Base-by-base conservation (phyloP, 2,113 vertebrate species). In the Urocitellus parryii region DNA sequence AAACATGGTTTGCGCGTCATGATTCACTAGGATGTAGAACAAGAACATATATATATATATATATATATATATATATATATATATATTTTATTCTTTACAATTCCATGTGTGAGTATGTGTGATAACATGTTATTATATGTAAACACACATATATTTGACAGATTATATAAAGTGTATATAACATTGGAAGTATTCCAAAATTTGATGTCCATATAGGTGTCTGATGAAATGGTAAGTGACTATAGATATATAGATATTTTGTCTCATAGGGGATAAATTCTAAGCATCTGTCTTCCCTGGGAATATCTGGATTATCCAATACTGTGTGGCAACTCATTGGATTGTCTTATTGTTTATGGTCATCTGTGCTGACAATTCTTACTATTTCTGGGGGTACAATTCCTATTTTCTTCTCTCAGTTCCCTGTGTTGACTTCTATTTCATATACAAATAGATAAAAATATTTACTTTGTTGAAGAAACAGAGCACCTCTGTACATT, bases 231-330 rank as follows among this genome's bases (percentile, higher is more conserved):
- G 27, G 42, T 86, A 61, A 95, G 1, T 61, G 81, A 82, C 32
- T 78, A 14, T 86, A 86, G 39, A 94, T 77, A 94, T 81, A 67
- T 79, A 77, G 73, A 79, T 20, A 25, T 32, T 82, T 22, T 83
- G 39, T 84, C 90, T 94, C 61, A 37, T 48, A 63, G 48, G 25
- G 82, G 48, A 63, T 76, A 25, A 70, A 27, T 8, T 65, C 42
- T 87, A 51, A 73, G 73, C 39, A 78, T 39, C 51, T n/a, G 20
- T 42, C 25, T 53, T 2, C 7, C 17, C 37, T 45, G 29, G 27
- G 18, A 68, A 51, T 82, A 88, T 95, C 58, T 90, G 37, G 65
- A 34, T 74, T 80, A 84, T 58, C 11, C 18, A 9, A 93, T 89
- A 68, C 74, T 29, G 86, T 48, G 27, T 68, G 56, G 22, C 39